These are phyloP conservation scores for Rhagoletis zephyria DNA, from an alignment of 1,140 invertebrate genomes.

Conservation along the genomic window DNA sequence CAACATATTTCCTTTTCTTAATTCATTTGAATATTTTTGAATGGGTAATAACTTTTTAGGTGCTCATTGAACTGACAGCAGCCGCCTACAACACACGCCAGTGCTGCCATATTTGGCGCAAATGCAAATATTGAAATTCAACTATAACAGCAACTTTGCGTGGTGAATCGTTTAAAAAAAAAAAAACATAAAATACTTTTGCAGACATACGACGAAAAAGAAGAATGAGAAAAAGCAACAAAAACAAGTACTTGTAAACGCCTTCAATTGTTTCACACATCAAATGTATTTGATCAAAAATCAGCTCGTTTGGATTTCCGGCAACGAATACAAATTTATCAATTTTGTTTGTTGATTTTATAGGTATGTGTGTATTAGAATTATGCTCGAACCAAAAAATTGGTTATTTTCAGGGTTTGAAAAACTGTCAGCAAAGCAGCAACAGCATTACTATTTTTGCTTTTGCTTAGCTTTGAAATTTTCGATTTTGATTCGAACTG, in stretches of 20 bases:
- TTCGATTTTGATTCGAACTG: too few species aligned
- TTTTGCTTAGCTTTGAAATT: too few species aligned
- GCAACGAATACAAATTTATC: background rate
- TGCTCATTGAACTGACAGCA: slow-evolving; percentile 28
- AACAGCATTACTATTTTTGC: too few species aligned
- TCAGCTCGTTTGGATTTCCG: slow-evolving; percentile 1
- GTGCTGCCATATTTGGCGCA: background rate
- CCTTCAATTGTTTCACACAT: background rate
- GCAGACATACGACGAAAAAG: background rate
- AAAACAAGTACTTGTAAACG: background rate
- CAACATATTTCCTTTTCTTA: background rate
- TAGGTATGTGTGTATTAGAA: background rate
- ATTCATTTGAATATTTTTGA: slow-evolving; percentile 3
- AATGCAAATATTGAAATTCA: slow-evolving; percentile 33
- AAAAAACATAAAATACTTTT: background rate
- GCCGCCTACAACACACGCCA: background rate
- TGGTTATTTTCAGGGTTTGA: too few species aligned
- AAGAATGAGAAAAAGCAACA: background rate
- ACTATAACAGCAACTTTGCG: background rate
- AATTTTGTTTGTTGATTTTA: too few species aligned
- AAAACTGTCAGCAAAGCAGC: too few species aligned
- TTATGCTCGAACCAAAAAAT: background rate
- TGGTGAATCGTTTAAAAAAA: background rate
- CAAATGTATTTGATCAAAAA: background rate
- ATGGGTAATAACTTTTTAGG: background rate